Percentiles rank a stretch among this genome's conserved stretches.
These are phyloP conservation scores for Xenentodon cancila DNA, from an alignment of 2,797 vertebrate species.

Conservation along the genomic window DNA sequence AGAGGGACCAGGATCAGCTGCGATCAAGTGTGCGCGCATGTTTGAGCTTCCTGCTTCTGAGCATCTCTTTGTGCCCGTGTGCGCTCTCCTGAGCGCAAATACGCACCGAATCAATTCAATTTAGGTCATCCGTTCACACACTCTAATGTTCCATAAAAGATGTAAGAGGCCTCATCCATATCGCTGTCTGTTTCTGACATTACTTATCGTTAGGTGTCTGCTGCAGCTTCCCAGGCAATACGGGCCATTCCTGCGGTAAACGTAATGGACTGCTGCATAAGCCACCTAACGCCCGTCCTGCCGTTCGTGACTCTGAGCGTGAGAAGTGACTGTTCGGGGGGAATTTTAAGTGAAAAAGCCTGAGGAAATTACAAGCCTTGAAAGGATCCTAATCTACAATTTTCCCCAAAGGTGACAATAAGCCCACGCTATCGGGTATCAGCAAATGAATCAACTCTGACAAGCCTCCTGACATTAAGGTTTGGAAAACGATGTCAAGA, in stretches of 20 bases:
- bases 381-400: conserved; percentile 60
- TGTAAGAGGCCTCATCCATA: conserved; percentile 64
- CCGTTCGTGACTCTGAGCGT: conserved; percentile 60
- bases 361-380: conserved; percentile 64
- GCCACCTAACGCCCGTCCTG: conserved; percentile 62
- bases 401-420: background rate
- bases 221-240: conserved; percentile 58
- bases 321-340: conserved; percentile 47
- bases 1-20: conserved; percentile 61
- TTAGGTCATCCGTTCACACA: conserved; percentile 73
- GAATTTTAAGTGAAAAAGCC: conserved; percentile 53
- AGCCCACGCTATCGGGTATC: conserved; percentile 1
- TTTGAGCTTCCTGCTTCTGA: conserved; percentile 14
- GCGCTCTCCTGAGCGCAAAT: conserved; percentile 59
- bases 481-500: conserved; percentile 22
- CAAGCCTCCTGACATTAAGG: conserved; percentile 22
- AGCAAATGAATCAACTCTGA: conserved; percentile 37
- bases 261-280: conserved; percentile 77
- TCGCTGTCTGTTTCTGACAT: conserved; percentile 68
- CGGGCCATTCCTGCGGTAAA: conserved; percentile 61
- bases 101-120: conserved; percentile 72
- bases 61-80: conserved; percentile 44
- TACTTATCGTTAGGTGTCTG: conserved; percentile 76
- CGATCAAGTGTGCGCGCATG: conserved; percentile 40
- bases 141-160: conserved; percentile 80